Evolutionary conservation across 1,140 invertebrate species (phyloP), one percentile per base, ranked within the genome.

Genomic region (Sitobion miscanthi): DNA sequence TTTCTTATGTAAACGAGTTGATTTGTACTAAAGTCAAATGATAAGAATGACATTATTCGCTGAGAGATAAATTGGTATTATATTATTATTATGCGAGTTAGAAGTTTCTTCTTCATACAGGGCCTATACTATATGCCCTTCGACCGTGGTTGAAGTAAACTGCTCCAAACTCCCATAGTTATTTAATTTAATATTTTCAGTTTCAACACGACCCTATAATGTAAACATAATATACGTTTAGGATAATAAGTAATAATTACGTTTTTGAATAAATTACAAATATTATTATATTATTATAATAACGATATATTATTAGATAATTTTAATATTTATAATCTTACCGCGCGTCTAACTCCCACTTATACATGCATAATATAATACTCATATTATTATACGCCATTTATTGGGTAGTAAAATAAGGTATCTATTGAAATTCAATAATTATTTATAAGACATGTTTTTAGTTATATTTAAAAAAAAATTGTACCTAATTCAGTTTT

Each of bases 181-280:
- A 77, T 77, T n/a, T 2, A 77, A n/a, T 20, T 77, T n/a, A 77
- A 17, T 6, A 77, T 17, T 35, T n/a, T 77, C n/a, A n/a, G 57
- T 57, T 57, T 57, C 57, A 9, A 25, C 14, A n/a, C 14, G 62
- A n/a, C 62, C 30, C 62, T n/a, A 17, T 77, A 77, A 77, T 77
- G n/a, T n/a, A 77, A 6, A 77, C 0, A 17, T 77, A 77, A n/a
- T n/a, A 17, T 77, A 77, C 14, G 6, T 77, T 77, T 77, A n/a
- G 14, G n/a, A 77, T 77, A 77, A n/a, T 77, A 20, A 77, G 62
- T 17, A n/a, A 77, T 17, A n/a, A 77, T n/a, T 4, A n/a, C 14
- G 62, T n/a, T 77, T 69, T 77, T n/a, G n/a, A 77, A 77, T n/a
- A 77, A 35, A 77, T 77, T 77, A 77, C 14, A 77, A 77, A n/a